Conservation (phyloP, 2,797 vertebrate genomes). For the Acipenser transmontanus region DNA sequence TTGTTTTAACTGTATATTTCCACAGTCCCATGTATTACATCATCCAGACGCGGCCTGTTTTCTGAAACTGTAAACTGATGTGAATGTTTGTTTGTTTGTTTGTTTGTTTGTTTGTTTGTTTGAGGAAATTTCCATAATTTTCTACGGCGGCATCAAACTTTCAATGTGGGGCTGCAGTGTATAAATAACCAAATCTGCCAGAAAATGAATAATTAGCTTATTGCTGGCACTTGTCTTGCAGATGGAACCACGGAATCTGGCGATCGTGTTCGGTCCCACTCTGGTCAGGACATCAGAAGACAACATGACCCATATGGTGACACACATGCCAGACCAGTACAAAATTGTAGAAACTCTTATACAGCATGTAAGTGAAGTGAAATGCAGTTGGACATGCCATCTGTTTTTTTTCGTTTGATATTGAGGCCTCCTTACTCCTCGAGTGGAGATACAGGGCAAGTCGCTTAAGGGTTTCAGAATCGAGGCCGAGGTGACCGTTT, state of each 20-base stretch:
- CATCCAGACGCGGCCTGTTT: no score
- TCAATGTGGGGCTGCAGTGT: no score
- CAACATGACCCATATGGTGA: slow-evolving; percentile 98
- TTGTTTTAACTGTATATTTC: no score
- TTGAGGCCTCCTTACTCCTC: not conserved
- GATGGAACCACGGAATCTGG: slow-evolving; percentile 97
- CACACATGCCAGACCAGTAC: slow-evolving; percentile 97
- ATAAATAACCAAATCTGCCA: no score
- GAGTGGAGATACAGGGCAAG: not conserved
- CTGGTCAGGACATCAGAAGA: slow-evolving; percentile 91
- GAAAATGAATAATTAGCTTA: not conserved
- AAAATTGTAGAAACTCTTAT: slow-evolving; percentile 97
- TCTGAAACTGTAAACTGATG: no score
- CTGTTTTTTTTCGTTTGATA: not conserved
- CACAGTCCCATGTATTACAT: no score
- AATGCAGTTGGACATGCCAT: not conserved
- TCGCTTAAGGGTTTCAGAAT: not conserved
- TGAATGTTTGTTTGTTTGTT: no score
- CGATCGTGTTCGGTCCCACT: slow-evolving; percentile 93
- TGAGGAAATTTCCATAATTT: no score
- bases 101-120: no score
- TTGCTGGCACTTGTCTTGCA: slow-evolving; percentile 35
- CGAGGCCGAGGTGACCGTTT: slow-evolving; percentile 5
- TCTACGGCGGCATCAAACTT: no score
- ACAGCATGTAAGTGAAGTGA: slow-evolving; percentile 74